These are phyloP conservation scores for Pyrocephalus nanus DNA, from an alignment of 2,797 vertebrate species.

Conservation along the genomic window DNA sequence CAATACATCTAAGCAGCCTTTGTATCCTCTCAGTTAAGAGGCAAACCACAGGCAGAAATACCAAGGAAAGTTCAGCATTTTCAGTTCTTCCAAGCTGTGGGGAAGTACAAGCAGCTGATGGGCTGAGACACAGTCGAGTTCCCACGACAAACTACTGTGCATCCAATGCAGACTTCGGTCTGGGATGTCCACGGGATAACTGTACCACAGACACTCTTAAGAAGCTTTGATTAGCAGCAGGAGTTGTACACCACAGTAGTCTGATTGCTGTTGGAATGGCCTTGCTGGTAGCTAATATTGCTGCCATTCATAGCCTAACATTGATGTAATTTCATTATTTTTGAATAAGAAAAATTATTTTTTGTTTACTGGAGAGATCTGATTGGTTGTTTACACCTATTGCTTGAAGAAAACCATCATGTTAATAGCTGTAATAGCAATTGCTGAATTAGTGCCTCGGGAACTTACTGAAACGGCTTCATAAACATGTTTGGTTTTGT, in stretches of 20 bases:
- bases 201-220: not conserved
- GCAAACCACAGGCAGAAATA: not conserved
- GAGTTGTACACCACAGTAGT: not conserved
- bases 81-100: not conserved
- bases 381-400: not conserved
- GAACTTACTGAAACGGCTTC: not conserved
- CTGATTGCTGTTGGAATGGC: not conserved
- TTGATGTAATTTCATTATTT: not conserved
- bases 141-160: not conserved
- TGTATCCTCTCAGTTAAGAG: not conserved
- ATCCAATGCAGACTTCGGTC: not conserved
- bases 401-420: not conserved
- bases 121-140: not conserved
- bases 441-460: not conserved
- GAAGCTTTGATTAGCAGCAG: not conserved
- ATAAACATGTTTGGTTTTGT: not conserved
- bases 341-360: not conserved
- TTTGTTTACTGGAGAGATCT: not conserved
- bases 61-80: not conserved
- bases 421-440: not conserved
- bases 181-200: not conserved
- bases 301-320: not conserved
- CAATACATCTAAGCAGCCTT: not conserved
- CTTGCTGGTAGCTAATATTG: not conserved
- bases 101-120: not conserved